A percentile compares a stretch with the other conserved stretches of the same genome.
phyloP scores from a whole-genome alignment of 2,797 vertebrate species.

The Rhabdophis nuchalis region DNA sequence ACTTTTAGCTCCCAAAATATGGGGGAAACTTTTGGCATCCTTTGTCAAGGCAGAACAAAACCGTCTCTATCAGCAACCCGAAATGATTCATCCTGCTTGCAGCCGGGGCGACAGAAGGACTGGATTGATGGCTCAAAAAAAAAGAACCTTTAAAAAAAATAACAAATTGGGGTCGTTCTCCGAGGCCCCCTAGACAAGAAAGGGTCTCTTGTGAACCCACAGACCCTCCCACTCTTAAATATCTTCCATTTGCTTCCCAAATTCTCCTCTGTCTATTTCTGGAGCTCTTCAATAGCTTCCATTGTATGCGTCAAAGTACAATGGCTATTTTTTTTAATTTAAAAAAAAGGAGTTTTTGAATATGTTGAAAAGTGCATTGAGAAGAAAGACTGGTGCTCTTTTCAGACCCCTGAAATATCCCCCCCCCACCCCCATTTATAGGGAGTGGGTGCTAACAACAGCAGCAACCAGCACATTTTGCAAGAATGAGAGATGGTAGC shows the following conservation, averaged over 20 bases:
- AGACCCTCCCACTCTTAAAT: background rate
- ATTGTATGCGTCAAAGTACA: accelerated
- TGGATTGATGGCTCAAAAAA: conserved; percentile 21
- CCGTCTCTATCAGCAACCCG: conserved; percentile 50
- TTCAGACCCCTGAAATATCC: background rate
- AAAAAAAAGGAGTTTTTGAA: background rate
- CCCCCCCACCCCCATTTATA: background rate
- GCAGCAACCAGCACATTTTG: background rate
- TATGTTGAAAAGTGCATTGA: background rate
- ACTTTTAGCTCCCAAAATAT: conserved; percentile 65
- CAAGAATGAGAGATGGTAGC: background rate
- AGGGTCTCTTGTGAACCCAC: accelerated
- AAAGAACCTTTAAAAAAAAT: background rate
- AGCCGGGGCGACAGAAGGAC: conserved; percentile 38
- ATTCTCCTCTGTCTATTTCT: background rate
- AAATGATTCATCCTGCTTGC: conserved; percentile 43
- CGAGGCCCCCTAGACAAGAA: background rate
- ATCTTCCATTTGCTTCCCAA: background rate
- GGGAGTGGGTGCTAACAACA: background rate
- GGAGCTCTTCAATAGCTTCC: background rate
- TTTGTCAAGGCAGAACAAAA: conserved; percentile 58
- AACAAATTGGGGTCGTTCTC: background rate
- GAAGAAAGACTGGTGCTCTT: background rate
- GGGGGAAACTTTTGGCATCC: conserved; percentile 59
- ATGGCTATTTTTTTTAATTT: background rate